phyloP scores from a whole-genome alignment of 1,140 invertebrate species.

The Euura lappo region DNA sequence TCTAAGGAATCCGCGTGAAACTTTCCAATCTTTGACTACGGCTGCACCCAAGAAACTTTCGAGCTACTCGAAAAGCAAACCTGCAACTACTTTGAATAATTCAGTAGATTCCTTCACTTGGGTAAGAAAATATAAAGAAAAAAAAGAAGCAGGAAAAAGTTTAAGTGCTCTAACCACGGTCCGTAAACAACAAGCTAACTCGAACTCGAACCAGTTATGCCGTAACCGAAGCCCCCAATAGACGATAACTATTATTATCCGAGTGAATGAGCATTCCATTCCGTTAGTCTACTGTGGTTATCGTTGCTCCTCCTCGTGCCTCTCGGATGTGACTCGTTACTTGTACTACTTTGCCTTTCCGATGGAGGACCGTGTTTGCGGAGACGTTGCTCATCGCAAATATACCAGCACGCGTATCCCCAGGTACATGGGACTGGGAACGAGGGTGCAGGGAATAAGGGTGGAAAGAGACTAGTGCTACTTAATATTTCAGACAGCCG shows the following conservation, averaged over 20 bases:
- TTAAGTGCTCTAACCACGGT: not conserved
- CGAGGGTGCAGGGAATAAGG: not conserved
- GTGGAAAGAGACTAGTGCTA: slow-evolving; percentile 34
- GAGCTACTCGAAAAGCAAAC: slow-evolving; percentile 15
- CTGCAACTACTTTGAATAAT: slow-evolving; percentile 24
- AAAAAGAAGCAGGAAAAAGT: not conserved
- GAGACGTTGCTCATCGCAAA: slow-evolving; percentile 8
- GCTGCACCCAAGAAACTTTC: slow-evolving; percentile 22
- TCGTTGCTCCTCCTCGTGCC: no score
- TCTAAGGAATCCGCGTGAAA: slow-evolving; percentile 50
- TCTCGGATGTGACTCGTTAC: no score
- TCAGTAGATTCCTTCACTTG: slow-evolving; percentile 28
- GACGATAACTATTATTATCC: not conserved
- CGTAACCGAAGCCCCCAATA: not conserved
- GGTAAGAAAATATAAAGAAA: no score
- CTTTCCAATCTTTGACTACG: slow-evolving; percentile 42
- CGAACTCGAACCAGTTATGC: not conserved
- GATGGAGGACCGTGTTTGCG: not conserved
- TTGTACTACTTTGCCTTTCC: slow-evolving; percentile 25
- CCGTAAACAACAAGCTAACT: not conserved
- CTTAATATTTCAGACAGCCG: slow-evolving; percentile 54
- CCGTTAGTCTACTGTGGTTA: no score
- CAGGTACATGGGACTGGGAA: not conserved
- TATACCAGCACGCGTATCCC: slow-evolving; percentile 1
- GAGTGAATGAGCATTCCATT: slow-evolving; percentile 1